These are phyloP conservation scores for Craseonycteris thonglongyai DNA, from an alignment of 2,113 vertebrate genomes.

Conservation along the genomic window DNA sequence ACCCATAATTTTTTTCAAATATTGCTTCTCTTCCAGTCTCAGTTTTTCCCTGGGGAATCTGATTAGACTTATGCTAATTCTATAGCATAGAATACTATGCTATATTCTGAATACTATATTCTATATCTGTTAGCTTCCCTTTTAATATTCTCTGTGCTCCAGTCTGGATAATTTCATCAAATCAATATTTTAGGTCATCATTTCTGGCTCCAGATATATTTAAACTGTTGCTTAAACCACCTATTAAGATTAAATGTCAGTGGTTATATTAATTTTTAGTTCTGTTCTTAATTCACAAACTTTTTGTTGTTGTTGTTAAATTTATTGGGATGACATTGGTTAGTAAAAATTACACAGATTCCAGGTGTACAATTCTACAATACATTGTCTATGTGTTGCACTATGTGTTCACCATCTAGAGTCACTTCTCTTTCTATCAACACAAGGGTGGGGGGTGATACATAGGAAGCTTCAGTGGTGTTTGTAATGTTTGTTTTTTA, in stretches of 20 bases:
- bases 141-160: neutral
- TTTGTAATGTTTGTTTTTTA: neutral
- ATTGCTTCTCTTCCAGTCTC: neutral
- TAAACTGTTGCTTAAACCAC: neutral
- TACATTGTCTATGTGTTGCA: too few relatives aligned
- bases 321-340: too few relatives aligned
- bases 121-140: neutral
- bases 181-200: neutral
- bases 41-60: neutral
- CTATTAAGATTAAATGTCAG: neutral
- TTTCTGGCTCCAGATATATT: neutral
- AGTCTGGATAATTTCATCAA: neutral
- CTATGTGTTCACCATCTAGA: too few relatives aligned
- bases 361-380: too few relatives aligned
- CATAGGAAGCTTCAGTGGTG: neutral
- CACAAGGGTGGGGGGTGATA: neutral
- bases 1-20: neutral
- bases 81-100: too few relatives aligned
- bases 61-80: neutral
- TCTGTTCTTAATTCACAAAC: too few relatives aligned
- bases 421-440: too few relatives aligned
- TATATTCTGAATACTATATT: neutral
- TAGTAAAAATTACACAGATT: too few relatives aligned
- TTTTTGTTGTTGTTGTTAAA: too few relatives aligned
- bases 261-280: neutral